Conservation (phyloP, 2,888 invertebrate genomes). For the Hololepta plana region DNA sequence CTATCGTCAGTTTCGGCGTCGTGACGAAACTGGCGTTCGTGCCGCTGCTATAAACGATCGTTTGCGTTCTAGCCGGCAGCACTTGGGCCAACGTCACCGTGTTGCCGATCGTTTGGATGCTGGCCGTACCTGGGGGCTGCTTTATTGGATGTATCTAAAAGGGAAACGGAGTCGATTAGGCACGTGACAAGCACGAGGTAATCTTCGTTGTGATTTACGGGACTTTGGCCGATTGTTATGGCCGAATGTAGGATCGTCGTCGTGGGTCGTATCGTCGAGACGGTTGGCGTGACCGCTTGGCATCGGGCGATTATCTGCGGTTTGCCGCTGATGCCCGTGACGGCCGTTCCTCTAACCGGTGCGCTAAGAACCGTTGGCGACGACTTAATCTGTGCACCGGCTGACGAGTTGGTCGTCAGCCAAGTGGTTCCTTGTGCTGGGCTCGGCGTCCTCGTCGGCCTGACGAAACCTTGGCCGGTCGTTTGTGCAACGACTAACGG, state of each 20-base stretch:
- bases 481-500: constrained; percentile 24
- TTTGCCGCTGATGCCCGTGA: constrained; percentile 14
- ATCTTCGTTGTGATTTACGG: constrained; percentile 13
- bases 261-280: constrained; percentile 21
- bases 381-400: constrained; percentile 24
- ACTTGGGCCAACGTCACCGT: constrained; percentile 24
- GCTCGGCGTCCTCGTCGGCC: constrained; percentile 25
- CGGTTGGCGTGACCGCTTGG: constrained; percentile 18
- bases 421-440: constrained; percentile 24
- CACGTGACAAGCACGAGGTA: neutral
- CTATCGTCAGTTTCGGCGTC: constrained; percentile 21
- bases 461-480: constrained; percentile 16
- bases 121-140: constrained; percentile 17
- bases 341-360: constrained; percentile 22
- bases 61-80: constrained; percentile 24
- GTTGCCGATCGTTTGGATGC: constrained; percentile 20
- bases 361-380: constrained; percentile 24
- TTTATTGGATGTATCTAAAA: constrained; percentile 22
- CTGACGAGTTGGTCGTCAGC: constrained; percentile 20
- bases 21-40: constrained; percentile 17
- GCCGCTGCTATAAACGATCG: constrained; percentile 22
- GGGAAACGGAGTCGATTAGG: neutral
- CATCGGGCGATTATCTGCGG: constrained; percentile 22
- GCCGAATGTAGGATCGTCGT: constrained; percentile 25
- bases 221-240: constrained; percentile 24